phyloP scores from a whole-genome alignment of 2,888 invertebrate genomes.

The Heliconius ismenius region DNA sequence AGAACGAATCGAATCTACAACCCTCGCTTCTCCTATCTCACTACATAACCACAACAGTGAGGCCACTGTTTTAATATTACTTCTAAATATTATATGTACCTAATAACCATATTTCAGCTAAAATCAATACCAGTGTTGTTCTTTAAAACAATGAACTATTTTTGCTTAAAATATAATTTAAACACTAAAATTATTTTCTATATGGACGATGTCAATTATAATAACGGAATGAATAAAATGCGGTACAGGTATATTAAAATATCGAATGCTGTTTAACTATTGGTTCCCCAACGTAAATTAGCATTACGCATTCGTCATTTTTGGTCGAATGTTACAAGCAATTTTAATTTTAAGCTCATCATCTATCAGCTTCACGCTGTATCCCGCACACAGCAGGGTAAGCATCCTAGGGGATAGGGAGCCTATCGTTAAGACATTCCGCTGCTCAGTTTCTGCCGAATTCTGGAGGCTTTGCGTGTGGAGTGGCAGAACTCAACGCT shows the following conservation, averaged over 20 bases:
- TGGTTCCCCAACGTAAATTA: conserved; percentile 2
- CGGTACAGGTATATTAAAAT: conserved; percentile 1
- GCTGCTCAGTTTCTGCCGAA: no score
- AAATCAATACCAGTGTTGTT: conserved; percentile 3
- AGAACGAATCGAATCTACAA: background rate
- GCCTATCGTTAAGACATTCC: no score
- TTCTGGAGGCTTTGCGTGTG: no score
- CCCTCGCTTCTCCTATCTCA: background rate
- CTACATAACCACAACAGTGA: background rate
- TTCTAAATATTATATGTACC: background rate
- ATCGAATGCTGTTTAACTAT: conserved; percentile 18
- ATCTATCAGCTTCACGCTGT: background rate
- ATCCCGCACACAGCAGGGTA: no score
- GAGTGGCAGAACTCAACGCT: no score
- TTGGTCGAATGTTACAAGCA: conserved; percentile 7
- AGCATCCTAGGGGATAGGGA: no score
- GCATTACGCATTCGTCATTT: conserved; percentile 1
- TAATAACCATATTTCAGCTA: background rate
- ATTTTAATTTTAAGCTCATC: background rate
- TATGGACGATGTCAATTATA: conserved; percentile 13
- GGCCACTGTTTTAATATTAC: background rate
- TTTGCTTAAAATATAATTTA: conserved; percentile 12
- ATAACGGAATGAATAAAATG: conserved; percentile 13
- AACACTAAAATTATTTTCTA: background rate
- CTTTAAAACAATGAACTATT: conserved; percentile 3